phyloP scores from a whole-genome alignment of 2,888 invertebrate species.

The Drosophila ustulata region DNA sequence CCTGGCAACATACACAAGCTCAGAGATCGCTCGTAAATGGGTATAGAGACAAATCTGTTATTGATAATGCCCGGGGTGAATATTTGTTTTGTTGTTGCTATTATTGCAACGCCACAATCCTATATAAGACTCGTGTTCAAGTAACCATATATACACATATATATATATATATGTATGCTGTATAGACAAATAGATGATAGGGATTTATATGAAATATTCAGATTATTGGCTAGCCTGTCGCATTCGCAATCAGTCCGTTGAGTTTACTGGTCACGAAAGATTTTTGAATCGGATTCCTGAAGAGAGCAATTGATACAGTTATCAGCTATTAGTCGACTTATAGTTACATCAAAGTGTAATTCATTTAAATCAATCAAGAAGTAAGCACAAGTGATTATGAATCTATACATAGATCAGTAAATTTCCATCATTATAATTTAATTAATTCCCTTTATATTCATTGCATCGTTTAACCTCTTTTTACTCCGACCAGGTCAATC shows the following conservation, averaged over 20 bases:
- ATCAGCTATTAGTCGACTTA: conserved; percentile 27
- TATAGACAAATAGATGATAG: conserved; percentile 18
- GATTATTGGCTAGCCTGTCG: conserved; percentile 46
- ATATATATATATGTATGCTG: neutral
- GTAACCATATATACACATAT: neutral
- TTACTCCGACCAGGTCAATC: conserved; percentile 75
- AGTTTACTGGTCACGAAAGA: conserved; percentile 21
- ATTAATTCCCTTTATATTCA: neutral
- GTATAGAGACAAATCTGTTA: conserved; percentile 14
- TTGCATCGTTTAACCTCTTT: neutral
- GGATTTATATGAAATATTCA: conserved; percentile 46
- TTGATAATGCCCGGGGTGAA: conserved; percentile 35
- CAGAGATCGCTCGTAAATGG: conserved; percentile 34
- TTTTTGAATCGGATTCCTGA: neutral
- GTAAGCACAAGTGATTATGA: conserved; percentile 40
- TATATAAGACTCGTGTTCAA: neutral
- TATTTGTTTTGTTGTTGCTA: conserved; percentile 19
- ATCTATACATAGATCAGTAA: conserved; percentile 31
- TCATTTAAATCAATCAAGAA: conserved; percentile 70
- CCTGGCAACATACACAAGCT: conserved; percentile 42
- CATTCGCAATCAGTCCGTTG: conserved; percentile 52
- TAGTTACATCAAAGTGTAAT: conserved; percentile 51
- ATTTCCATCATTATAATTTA: conserved; percentile 44
- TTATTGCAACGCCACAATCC: conserved; percentile 9
- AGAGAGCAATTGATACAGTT: conserved; percentile 16